These are phyloP conservation scores for Acyrthosiphon pisum DNA, from an alignment of 1,140 invertebrate genomes.

Conservation along the genomic window DNA sequence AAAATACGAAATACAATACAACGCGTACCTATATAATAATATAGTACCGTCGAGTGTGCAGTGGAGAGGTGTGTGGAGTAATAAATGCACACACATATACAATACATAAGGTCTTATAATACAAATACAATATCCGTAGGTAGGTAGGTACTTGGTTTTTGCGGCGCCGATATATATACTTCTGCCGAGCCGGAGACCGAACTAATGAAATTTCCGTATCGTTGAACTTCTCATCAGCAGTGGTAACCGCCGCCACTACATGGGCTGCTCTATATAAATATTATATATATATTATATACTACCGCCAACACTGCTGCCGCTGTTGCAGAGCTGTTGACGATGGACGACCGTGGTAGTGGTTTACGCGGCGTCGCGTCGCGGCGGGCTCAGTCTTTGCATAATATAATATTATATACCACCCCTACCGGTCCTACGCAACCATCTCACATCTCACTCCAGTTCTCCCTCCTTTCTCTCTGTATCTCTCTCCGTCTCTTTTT, in stretches of 20 bases:
- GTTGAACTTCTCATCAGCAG: constrained; percentile 23
- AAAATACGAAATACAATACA: not conserved
- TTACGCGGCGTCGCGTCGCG: not conserved
- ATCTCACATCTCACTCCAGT: not conserved
- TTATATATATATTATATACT: not conserved
- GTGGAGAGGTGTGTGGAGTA: not conserved
- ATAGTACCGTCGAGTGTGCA: not conserved
- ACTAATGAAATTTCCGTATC: constrained; percentile 44
- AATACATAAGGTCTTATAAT: not conserved
- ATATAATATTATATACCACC: constrained; percentile 3
- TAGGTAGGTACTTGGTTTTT: constrained; percentile 3
- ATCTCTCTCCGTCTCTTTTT: not conserved
- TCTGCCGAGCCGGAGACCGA: not conserved
- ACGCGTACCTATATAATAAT: not conserved
- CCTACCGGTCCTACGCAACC: not conserved
- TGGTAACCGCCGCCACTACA: not conserved
- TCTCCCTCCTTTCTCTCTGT: not conserved
- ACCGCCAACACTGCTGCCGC: not conserved
- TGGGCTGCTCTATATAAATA: not conserved
- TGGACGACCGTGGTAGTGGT: not conserved
- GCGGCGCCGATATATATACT: not conserved
- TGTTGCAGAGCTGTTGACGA: not conserved
- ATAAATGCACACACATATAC: not conserved
- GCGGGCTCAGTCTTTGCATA: not conserved
- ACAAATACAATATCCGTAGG: not conserved